These are phyloP conservation scores for Conomelus anceps DNA, from an alignment of 2,888 invertebrate species.

Conservation along the genomic window DNA sequence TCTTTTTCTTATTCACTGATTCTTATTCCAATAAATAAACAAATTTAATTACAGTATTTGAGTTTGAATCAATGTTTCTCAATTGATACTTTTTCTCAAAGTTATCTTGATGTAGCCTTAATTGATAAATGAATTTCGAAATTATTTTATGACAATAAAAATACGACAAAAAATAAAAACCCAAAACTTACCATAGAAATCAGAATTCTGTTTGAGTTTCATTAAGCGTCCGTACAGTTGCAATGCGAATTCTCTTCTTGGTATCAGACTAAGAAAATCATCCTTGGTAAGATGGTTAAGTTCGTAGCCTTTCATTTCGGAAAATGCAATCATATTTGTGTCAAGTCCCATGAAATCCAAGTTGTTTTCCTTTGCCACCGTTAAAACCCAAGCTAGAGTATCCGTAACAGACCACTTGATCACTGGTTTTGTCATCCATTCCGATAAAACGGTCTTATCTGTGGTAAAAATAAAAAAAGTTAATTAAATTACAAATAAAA, in stretches of 20 bases:
- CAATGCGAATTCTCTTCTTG: slow-evolving; percentile 23
- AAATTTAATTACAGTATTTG: too few species aligned
- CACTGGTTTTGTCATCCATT: not conserved
- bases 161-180: too few species aligned
- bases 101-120: too few species aligned
- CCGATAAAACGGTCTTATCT: not conserved
- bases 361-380: not conserved
- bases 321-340: slow-evolving; percentile 46
- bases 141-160: too few species aligned
- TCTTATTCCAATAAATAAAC: too few species aligned
- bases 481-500: too few species aligned
- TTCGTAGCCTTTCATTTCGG: slow-evolving; percentile 42
- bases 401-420: not conserved
- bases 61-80: too few species aligned
- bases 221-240: slow-evolving; percentile 27
- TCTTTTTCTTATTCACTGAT: too few species aligned
- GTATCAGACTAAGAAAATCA: slow-evolving; percentile 38
- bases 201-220: not conserved
- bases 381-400: not conserved
- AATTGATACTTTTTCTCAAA: too few species aligned
- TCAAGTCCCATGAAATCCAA: slow-evolving; percentile 33
- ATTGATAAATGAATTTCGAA: too few species aligned
- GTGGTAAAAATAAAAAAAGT: not conserved
- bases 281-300: slow-evolving; percentile 44
- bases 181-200: not conserved